Evolutionary conservation across 2,888 invertebrate genomes (phyloP), one percentile per base, ranked within the genome.

Genomic region (Clivina fossor): DNA sequence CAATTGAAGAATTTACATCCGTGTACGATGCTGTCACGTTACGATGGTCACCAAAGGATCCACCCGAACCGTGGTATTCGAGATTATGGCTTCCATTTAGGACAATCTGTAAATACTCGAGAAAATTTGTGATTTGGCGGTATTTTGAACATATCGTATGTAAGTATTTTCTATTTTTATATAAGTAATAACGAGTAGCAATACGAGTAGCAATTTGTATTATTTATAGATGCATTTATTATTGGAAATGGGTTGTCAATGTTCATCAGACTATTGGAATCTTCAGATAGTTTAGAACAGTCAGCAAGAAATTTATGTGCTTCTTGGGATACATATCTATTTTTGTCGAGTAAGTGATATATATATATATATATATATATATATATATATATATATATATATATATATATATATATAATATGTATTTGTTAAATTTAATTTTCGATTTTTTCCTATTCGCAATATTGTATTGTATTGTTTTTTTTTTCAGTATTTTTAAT

Each of bases 321-420:
- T 1, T 84, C 85, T 1, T 88, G 88, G 88, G 88, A 88, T 67
- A 84, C 88, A 8, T 80, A 85, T 74, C 69, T 88, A 0, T 88
- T 88, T 69, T 78, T 86, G 7, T 74, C 80, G 35, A 69, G 88
- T 88, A 70, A 80, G 82, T 78, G 50, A 41, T 44, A 19, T 32
- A 8, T 18, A 56, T n/a, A n/a, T n/a, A n/a, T n/a, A n/a, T n/a
- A n/a, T n/a, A n/a, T n/a, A n/a, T n/a, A 8, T 7, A 26, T 26
- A 26, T 5, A 26, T 20, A 32, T n/a, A 13, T 11, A 22, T 13
- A 22, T 8, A 4, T 26, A 4, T 41, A 40, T 16, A 7, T 26
- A 33, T 24, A 4, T n/a, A n/a, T n/a, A n/a, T n/a, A n/a, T 13
- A 28, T 28, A 11, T 48, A 26, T 24, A 4, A 9, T 5, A 49